phyloP scores from a whole-genome alignment of 2,797 vertebrate genomes.

The Trematomus bernacchii region DNA sequence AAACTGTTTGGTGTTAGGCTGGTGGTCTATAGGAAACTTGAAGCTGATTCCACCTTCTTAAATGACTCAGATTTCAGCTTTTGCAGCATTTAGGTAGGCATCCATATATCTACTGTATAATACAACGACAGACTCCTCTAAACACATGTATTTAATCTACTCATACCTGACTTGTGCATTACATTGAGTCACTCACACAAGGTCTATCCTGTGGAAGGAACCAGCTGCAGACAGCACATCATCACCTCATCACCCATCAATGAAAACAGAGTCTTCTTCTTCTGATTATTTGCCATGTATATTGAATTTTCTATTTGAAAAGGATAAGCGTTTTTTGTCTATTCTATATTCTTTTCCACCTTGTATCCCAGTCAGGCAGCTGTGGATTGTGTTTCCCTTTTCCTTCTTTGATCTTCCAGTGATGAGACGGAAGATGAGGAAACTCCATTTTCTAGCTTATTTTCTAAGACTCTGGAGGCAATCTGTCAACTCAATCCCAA shows the following conservation, averaged over 20 bases:
- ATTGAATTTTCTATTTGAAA: slow-evolving; percentile 42
- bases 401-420: slow-evolving; percentile 57
- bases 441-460: slow-evolving; percentile 48
- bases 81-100: background rate
- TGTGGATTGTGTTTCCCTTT: slow-evolving; percentile 51
- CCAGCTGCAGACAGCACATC: no score
- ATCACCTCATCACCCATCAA: no score
- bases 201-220: no score
- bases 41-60: background rate
- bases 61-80: background rate
- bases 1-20: background rate
- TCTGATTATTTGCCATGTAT: background rate
- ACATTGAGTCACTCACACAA: no score
- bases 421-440: slow-evolving; percentile 27
- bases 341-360: slow-evolving; percentile 22
- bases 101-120: background rate
- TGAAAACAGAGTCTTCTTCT: no score
- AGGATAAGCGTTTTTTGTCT: slow-evolving; percentile 26
- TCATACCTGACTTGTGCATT: no score
- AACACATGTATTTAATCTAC: no score
- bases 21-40: background rate
- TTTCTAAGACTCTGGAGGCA: slow-evolving; percentile 59
- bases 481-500: slow-evolving; percentile 62
- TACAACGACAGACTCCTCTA: background rate
- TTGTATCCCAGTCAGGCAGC: slow-evolving; percentile 45